A percentile compares a stretch with the other conserved stretches of the same genome.
These are phyloP conservation scores for Philantomba maxwellii DNA, from an alignment of 2,113 vertebrate genomes.

Conservation along the genomic window DNA sequence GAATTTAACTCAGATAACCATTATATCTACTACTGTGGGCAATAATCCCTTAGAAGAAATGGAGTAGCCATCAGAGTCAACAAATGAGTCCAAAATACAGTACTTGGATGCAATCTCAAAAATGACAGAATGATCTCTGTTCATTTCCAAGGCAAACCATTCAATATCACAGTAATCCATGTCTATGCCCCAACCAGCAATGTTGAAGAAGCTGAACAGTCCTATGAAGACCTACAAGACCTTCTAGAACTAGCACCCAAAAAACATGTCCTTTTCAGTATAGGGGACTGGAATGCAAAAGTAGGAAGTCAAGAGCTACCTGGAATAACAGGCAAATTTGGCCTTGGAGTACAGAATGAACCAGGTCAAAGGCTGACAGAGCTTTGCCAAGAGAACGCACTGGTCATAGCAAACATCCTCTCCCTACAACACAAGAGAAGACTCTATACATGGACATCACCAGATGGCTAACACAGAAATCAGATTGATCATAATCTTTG, in stretches of 20 bases:
- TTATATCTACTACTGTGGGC: neutral
- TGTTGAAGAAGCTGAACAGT: neutral
- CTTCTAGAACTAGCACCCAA: neutral
- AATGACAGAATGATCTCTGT: neutral
- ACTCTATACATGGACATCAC: neutral
- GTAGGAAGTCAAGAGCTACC: neutral
- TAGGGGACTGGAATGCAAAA: neutral
- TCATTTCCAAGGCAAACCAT: neutral
- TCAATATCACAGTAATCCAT: neutral
- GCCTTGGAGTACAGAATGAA: neutral
- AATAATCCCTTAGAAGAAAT: neutral
- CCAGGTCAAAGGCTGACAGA: neutral
- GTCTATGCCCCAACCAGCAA: neutral
- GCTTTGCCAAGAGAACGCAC: neutral
- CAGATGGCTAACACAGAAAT: fast-evolving
- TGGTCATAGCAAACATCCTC: neutral
- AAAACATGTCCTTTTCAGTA: neutral
- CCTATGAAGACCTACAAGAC: neutral
- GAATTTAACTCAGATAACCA: neutral
- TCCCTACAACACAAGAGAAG: neutral
- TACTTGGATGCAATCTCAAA: neutral
- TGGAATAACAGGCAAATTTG: neutral
- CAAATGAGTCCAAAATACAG: neutral
- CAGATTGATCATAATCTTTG: neutral
- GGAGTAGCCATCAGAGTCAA: neutral